Evolutionary conservation across 1,140 invertebrate species (phyloP).

Genomic region (Zaprionus vittiger): DNA sequence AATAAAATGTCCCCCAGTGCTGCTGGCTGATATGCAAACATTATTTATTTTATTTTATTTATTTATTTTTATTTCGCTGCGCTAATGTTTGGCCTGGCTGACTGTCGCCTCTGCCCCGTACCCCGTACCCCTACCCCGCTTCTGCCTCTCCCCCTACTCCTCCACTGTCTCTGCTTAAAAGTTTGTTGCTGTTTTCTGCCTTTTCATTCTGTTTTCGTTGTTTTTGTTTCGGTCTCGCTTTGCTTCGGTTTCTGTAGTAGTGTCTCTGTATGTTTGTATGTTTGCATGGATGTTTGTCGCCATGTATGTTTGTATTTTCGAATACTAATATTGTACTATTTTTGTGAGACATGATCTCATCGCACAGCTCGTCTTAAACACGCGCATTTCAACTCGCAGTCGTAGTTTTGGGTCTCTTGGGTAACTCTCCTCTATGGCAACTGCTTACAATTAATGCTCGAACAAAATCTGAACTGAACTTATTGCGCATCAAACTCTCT

Average conservation of each 20-base stretch:
- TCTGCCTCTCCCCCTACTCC: neutral
- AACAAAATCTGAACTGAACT: neutral
- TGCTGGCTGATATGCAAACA: conserved; percentile 79
- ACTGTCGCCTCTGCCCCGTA: neutral
- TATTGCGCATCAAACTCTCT: conserved; percentile 5
- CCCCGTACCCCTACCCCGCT: neutral
- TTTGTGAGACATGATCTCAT: conserved; percentile 77
- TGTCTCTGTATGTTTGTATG: conserved; percentile 31
- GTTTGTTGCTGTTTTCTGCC: conserved; percentile 50
- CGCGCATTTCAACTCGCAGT: conserved; percentile 57
- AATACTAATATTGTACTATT: conserved; percentile 69
- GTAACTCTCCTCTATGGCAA: conserved; percentile 25
- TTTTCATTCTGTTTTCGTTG: conserved; percentile 42
- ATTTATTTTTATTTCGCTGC: conserved; percentile 71
- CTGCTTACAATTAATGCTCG: conserved; percentile 24
- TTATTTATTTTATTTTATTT: conserved; percentile 76
- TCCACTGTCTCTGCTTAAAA: conserved; percentile 33
- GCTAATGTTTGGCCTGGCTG: conserved; percentile 64
- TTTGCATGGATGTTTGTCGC: conserved; percentile 49
- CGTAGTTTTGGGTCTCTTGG: conserved; percentile 26
- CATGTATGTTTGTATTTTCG: conserved; percentile 55
- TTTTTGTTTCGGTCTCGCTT: conserved; percentile 70
- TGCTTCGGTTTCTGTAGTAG: conserved; percentile 47
- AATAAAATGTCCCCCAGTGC: conserved; percentile 77
- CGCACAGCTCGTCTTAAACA: conserved; percentile 64